Conservation (phyloP, 2,888 invertebrate species). For the Acronicta psi region DNA sequence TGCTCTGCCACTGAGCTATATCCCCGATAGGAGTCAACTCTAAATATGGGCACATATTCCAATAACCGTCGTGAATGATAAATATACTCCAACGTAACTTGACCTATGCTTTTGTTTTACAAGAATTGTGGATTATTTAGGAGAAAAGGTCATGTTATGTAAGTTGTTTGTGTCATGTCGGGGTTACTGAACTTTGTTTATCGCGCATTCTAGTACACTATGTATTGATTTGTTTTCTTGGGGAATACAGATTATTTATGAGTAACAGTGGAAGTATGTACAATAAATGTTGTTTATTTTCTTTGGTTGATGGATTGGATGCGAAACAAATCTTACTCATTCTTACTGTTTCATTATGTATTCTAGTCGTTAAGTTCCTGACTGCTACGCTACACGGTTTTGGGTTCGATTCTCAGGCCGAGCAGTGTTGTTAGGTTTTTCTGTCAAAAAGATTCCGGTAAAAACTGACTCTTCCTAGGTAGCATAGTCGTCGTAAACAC, state of each 20-base stretch:
- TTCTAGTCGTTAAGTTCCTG: no score
- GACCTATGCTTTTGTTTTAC: constrained; percentile 23
- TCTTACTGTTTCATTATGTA: no score
- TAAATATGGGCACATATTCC: constrained; percentile 28
- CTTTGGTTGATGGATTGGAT: constrained; percentile 3
- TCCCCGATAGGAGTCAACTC: constrained; percentile 56
- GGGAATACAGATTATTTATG: background rate
- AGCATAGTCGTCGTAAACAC: no score
- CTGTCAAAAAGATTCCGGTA: no score
- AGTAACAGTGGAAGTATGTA: background rate
- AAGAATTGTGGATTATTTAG: constrained; percentile 6
- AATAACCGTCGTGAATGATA: constrained; percentile 12
- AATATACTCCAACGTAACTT: background rate
- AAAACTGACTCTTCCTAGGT: no score
- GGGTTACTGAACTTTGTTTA: constrained; percentile 32
- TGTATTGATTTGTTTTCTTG: constrained; percentile 16
- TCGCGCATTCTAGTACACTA: constrained; percentile 13
- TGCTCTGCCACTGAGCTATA: constrained; percentile 87
- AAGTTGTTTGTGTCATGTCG: constrained; percentile 20
- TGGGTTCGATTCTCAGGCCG: no score
- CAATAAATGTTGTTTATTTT: constrained; percentile 12
- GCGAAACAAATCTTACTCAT: no score
- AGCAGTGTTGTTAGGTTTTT: no score
- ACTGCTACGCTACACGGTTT: no score
- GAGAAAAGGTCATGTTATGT: constrained; percentile 19